Evolutionary conservation across 2,888 invertebrate species (phyloP).

Genomic region (Galerucella nymphaeae): DNA sequence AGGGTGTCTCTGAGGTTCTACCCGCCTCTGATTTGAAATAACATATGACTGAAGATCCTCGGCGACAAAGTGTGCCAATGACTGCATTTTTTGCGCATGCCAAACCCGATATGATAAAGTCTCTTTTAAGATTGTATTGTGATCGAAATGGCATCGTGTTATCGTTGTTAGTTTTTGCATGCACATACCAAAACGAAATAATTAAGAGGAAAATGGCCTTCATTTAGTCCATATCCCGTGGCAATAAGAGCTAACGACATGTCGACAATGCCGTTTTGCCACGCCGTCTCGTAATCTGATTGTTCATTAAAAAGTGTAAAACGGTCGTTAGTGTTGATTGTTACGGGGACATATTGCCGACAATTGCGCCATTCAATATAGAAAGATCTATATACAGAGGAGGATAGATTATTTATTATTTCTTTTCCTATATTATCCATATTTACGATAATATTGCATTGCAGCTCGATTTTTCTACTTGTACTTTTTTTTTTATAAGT

Average conservation of each 20-base stretch:
- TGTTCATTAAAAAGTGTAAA: conserved; percentile 56
- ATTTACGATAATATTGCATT: too few relatives aligned
- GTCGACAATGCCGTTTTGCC: conserved; percentile 48
- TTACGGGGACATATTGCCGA: conserved; percentile 48
- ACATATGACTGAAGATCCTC: conserved; percentile 17
- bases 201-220: conserved; percentile 47
- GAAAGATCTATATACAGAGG: background rate
- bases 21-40: conserved; percentile 1
- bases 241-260: conserved; percentile 49
- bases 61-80: conserved; percentile 41
- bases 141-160: conserved; percentile 19
- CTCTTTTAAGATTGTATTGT: conserved; percentile 36
- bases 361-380: conserved; percentile 30
- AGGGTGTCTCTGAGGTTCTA: background rate
- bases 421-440: background rate
- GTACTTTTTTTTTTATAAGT: too few relatives aligned
- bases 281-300: conserved; percentile 52
- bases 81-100: conserved; percentile 41
- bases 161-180: conserved; percentile 34
- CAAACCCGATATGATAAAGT: conserved; percentile 38
- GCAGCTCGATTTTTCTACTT: too few relatives aligned
- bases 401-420: background rate
- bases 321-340: conserved; percentile 55
- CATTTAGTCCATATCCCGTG: conserved; percentile 44
- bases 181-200: conserved; percentile 44